Evolutionary conservation across 2,888 invertebrate species (phyloP), one percentile per base, ranked within the genome.

Genomic region (Polyommatus iphigenia): DNA sequence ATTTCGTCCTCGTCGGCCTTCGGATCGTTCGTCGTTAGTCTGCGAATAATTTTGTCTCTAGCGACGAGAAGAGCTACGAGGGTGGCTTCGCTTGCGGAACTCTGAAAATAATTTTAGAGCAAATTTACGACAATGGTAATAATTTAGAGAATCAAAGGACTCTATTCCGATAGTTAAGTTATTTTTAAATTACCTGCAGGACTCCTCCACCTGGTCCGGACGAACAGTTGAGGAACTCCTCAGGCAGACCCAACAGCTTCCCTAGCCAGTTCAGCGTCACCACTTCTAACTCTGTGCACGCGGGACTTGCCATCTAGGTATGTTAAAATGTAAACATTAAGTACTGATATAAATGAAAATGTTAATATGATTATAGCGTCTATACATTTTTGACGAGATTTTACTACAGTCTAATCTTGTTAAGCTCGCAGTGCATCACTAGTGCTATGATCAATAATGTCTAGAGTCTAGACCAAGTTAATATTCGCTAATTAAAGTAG

Each of bases 241-340:
- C 95, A 0, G 99, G 99, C 8, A 99, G 92, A 62, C 96, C 96
- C 18, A 99, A 89, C 86, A 98, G 93, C 90, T 98, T 97, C 3
- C 97, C 99, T 71, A 99, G 90, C 99, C 99, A 99, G 88, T 99
- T 98, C 97, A 98, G 97, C 82, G 98, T 97, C 0, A 97, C 95
- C 18, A 98, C 97, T 92, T 99, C 99, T 41, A 99, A 94, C 90
- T 99, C 99, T 0, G 99, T 99, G 87, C 98, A 98, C 0, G 98
- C 98, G 0, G 98, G 98, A 85, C 97, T 97, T 46, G 97, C 94
- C 81, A 97, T 96, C 97, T 97, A 83, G 67, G 36, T 36, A 41
- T 41, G 85, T 85, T 20, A 5, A 67, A 67, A 67, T 32, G 46
- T n/a, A 1, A 13, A 46, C 29, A 75, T 13, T 18, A 24, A 24